Conservation (phyloP, 2,797 vertebrate species). For the Odontamblyopus rebecca region DNA sequence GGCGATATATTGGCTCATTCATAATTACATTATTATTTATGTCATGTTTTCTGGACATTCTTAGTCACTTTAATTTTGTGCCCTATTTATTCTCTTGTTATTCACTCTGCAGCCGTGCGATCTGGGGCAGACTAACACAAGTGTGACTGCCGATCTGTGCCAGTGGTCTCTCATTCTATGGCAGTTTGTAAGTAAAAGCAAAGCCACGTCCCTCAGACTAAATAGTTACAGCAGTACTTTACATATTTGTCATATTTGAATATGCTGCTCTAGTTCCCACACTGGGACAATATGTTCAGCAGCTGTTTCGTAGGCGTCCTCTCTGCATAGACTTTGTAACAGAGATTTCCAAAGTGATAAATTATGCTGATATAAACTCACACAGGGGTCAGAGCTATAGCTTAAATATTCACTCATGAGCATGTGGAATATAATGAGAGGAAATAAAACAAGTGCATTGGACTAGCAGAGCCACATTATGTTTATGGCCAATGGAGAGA, state of each 20-base stretch:
- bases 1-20: too few relatives aligned
- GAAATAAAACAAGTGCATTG: constrained; percentile 27
- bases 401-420: neutral
- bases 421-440: constrained; percentile 17
- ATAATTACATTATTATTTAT: too few relatives aligned
- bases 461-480: constrained; percentile 37
- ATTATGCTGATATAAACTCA: neutral
- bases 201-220: neutral
- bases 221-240: neutral
- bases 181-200: neutral
- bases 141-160: too few relatives aligned
- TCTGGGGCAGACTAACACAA: too few relatives aligned
- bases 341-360: neutral
- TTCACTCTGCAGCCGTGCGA: too few relatives aligned
- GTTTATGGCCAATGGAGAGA: constrained; percentile 35
- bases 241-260: neutral
- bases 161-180: too few relatives aligned
- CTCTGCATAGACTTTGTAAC: constrained; percentile 6
- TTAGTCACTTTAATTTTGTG: too few relatives aligned
- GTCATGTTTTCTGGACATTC: too few relatives aligned
- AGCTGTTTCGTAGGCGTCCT: neutral
- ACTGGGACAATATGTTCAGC: constrained; percentile 6
- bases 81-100: neutral
- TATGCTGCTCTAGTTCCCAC: neutral
- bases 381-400: neutral